Evolutionary conservation across 2,113 vertebrate species (phyloP).

Genomic region (Coptodon rendalli): DNA sequence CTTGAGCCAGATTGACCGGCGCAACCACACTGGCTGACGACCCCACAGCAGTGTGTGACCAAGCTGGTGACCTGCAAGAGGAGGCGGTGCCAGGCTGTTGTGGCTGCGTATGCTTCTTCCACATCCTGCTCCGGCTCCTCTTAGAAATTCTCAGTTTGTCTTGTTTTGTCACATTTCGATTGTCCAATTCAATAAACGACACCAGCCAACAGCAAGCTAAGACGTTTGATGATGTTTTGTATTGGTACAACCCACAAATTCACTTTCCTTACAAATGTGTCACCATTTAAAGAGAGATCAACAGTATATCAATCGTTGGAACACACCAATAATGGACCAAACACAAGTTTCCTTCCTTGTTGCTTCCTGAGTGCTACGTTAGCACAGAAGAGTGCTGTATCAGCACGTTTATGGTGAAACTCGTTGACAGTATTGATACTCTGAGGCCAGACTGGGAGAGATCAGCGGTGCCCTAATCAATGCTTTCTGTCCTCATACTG

Average conservation of each 20-base stretch:
- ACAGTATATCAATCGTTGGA: neutral
- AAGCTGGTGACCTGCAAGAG: neutral
- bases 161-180: neutral
- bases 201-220: rapidly evolving
- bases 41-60: neutral
- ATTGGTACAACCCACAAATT: neutral
- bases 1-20: neutral
- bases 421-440: rapidly evolving
- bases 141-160: neutral
- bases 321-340: neutral
- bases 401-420: neutral
- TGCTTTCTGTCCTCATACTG: neutral
- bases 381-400: neutral
- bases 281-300: neutral
- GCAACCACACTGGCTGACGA: neutral
- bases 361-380: neutral
- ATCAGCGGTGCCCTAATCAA: neutral
- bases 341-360: neutral
- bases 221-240: neutral
- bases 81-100: neutral
- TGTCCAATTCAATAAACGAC: neutral
- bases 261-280: neutral
- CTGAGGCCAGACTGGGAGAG: neutral
- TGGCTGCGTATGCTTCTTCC: neutral
- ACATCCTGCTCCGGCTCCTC: neutral